Base-by-base conservation (phyloP, 2,888 invertebrate species). In the Lasioglossum leucozonium region DNA sequence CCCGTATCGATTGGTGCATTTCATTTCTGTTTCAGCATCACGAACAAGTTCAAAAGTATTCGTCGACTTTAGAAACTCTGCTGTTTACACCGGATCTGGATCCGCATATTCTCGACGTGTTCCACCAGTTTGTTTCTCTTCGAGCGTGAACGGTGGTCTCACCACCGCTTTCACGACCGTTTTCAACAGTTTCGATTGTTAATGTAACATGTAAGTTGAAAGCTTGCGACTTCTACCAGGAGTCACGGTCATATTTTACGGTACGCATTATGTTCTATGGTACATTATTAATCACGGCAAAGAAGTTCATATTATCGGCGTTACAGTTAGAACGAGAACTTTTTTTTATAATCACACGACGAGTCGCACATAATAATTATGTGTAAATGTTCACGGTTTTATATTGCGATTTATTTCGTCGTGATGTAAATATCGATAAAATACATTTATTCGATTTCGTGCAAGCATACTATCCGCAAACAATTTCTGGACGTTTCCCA, bases 11-110 rank as follows among this genome's bases (percentile, higher is more conserved):
- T n/a, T 30, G 16, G 13, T 34, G 5, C 11, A 40, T 77, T 37
- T 73, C 37, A 85, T 91, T 91, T 92, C 92, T 90, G 92, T 96
- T 97, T 62, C 96, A 99, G 99, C 99, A 99, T 95, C 98, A 99
- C 95, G 99, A 99, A 94, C 99, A 99, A 96, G 99, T 99, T 37
- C 98, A 99, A 95, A 98, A 98, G 94, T 99, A 99, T 96, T 98
- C 98, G 95, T 98, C 98, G 90, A 99, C 99, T 0, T 95, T 99
- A 95, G 99, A 99, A 95, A 98, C 98, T 0, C 96, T 99, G 72
- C 96, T 99, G 69, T 99, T 99, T 95, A 99, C 99, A 0, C 98
- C 98, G 91, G 99, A 99, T 95, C 96, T 99, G 94, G 99, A 99
- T 94, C 97, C 98, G 4, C 99, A 99, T 95, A 99, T 99, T 93